phyloP scores from a whole-genome alignment of 2,113 vertebrate species.

The Climacteris rufus region DNA sequence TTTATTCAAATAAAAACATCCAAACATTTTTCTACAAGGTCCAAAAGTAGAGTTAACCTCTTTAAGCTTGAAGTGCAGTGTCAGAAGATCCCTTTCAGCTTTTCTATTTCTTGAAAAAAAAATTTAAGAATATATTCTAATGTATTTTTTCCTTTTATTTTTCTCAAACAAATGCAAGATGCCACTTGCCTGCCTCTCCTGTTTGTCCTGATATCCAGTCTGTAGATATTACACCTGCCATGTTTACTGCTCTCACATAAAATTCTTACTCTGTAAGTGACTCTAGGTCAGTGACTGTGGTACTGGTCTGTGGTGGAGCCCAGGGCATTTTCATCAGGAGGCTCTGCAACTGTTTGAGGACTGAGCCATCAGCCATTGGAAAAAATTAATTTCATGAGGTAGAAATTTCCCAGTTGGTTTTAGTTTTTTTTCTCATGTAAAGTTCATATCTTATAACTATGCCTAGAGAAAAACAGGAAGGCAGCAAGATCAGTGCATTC shows the following conservation, averaged over 20 bases:
- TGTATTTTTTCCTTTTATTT: neutral
- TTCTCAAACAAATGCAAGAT: neutral
- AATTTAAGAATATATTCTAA: neutral
- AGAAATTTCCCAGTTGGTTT: constrained; percentile 18
- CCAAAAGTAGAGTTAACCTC: too few species aligned
- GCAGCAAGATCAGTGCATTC: neutral
- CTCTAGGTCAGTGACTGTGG: constrained; percentile 66
- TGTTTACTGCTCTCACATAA: constrained; percentile 74
- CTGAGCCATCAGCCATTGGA: constrained; percentile 78
- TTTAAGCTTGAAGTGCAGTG: neutral
- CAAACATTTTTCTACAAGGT: too few species aligned
- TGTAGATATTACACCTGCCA: constrained; percentile 75
- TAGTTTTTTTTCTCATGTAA: constrained; percentile 65
- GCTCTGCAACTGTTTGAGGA: constrained; percentile 44
- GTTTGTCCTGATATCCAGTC: constrained; percentile 73
- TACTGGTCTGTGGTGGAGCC: constrained; percentile 61
- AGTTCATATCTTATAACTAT: constrained; percentile 82
- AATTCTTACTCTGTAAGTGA: constrained; percentile 79
- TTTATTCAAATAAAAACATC: neutral
- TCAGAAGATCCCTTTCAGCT: neutral
- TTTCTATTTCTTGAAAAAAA: neutral
- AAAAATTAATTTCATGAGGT: constrained; percentile 67
- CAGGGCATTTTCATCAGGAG: constrained; percentile 61
- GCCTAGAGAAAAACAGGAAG: constrained; percentile 26
- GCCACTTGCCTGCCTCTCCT: constrained; percentile 77